Conservation (phyloP, 2,888 invertebrate genomes). For the Callyntrura sp. region DNA sequence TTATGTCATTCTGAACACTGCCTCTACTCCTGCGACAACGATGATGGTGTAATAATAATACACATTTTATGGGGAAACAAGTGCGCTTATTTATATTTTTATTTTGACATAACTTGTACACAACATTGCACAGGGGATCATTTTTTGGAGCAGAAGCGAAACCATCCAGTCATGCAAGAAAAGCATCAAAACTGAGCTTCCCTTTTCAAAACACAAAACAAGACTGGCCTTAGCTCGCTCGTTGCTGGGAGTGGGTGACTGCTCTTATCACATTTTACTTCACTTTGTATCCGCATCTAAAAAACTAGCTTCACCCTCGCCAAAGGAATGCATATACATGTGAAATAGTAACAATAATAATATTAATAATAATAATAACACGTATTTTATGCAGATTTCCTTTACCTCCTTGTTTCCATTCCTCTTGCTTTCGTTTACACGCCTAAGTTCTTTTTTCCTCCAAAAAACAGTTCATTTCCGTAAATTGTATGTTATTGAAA, state of each 20-base stretch:
- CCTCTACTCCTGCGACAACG: not conserved
- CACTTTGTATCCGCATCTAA: conserved; percentile 44
- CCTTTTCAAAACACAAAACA: conserved; percentile 46
- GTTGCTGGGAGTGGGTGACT: conserved; percentile 36
- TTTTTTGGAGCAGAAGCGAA: conserved; percentile 28
- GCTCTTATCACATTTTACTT: conserved; percentile 65
- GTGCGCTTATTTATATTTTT: conserved; percentile 42
- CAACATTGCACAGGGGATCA: conserved; percentile 50
- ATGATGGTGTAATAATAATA: conserved; percentile 41
- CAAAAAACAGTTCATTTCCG: conserved; percentile 40
- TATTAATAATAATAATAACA: too few species aligned
- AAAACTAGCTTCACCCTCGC: not conserved
- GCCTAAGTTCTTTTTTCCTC: not conserved
- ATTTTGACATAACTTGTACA: conserved; percentile 47
- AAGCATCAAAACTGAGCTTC: conserved; percentile 73
- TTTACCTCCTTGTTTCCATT: conserved; percentile 50
- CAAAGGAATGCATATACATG: conserved; percentile 25
- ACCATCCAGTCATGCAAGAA: conserved; percentile 77
- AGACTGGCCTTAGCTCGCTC: conserved; percentile 16
- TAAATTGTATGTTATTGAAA: conserved; percentile 45
- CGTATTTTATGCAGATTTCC: conserved; percentile 65
- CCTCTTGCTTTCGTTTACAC: conserved; percentile 30
- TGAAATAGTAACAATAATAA: conserved; percentile 44
- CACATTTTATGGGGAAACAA: conserved; percentile 41
- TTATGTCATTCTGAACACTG: not conserved